Evolutionary conservation across 2,797 vertebrate species (phyloP).

Genomic region (Buphagus erythrorhynchus): DNA sequence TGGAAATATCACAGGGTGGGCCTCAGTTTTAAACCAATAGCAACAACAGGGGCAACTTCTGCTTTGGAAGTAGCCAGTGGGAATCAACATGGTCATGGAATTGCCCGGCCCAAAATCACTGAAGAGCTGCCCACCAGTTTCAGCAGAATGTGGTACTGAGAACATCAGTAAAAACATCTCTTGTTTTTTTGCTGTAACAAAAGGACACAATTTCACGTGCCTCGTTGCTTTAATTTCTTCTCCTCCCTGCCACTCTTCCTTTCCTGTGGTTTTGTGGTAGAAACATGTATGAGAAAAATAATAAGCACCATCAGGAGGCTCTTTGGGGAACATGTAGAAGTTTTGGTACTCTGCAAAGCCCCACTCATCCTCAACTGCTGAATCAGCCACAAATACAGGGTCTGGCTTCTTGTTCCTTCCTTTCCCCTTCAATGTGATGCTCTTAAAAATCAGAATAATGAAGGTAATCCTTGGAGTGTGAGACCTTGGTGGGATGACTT

Average conservation of each 20-base stretch:
- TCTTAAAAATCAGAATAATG: conserved; percentile 28
- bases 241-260: background rate
- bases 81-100: background rate
- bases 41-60: background rate
- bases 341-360: background rate
- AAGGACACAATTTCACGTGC: background rate
- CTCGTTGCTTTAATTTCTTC: background rate
- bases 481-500: conserved; percentile 27
- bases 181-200: background rate
- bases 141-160: background rate
- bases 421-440: background rate
- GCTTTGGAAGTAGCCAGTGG: background rate
- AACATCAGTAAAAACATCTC: background rate
- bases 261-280: conserved; percentile 35
- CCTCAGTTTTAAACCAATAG: background rate
- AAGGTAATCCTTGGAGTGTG: conserved; percentile 1
- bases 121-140: background rate
- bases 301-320: background rate
- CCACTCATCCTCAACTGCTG: background rate
- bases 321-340: background rate
- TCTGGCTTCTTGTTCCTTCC: background rate
- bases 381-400: conserved; percentile 19
- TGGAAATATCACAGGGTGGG: background rate
- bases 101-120: background rate
- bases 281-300: background rate